Conservation (phyloP, 2,888 invertebrate species). For the Chrysopilus asiliformis region DNA sequence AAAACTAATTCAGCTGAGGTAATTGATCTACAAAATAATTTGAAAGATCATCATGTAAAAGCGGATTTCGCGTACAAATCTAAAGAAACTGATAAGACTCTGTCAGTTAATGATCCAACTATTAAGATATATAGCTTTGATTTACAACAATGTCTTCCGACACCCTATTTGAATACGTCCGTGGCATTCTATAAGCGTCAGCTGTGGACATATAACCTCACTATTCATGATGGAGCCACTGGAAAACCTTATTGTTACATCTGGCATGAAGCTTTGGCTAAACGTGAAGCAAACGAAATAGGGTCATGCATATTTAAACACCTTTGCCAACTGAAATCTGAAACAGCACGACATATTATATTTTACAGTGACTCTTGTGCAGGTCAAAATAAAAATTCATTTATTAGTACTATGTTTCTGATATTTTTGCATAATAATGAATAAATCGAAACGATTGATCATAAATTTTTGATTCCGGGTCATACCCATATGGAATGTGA, state of each 20-base stretch:
- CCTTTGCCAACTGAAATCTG: constrained; percentile 6
- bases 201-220: constrained; percentile 14
- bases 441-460: constrained; percentile 13
- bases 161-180: constrained; percentile 11
- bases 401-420: constrained; percentile 12
- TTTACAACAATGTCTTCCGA: constrained; percentile 15
- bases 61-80: too few species aligned
- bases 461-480: too few species aligned
- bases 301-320: constrained; percentile 12
- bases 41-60: too few species aligned
- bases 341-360: constrained; percentile 10
- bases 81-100: too few species aligned
- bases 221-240: constrained; percentile 12
- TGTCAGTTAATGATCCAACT: too few species aligned
- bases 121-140: too few species aligned
- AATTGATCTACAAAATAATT: too few species aligned
- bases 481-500: constrained; percentile 14
- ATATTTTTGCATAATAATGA: constrained; percentile 8
- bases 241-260: constrained; percentile 13
- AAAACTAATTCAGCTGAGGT: too few species aligned
- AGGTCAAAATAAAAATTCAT: constrained; percentile 16
- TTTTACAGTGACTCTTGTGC: too few species aligned
- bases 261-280: constrained; percentile 15
- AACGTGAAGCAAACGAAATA: constrained; percentile 14
- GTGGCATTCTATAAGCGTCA: constrained; percentile 13